Base-by-base conservation (phyloP, 1,140 invertebrate species). In the Octopus bimaculoides region DNA sequence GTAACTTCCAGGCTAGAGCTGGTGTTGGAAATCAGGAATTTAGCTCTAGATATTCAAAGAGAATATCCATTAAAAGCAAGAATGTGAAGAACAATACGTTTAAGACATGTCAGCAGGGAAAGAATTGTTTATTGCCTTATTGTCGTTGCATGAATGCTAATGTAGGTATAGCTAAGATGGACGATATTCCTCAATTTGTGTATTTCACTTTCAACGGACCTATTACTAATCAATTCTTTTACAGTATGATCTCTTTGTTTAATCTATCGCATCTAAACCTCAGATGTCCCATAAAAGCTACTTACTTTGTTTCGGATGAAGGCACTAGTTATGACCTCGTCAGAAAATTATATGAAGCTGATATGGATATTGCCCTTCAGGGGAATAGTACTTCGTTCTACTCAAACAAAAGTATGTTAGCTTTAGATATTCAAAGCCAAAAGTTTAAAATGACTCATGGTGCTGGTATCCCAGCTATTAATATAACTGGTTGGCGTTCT, bases 151-250 rank as follows among this genome's bases (percentile, higher is more conserved):
- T 81, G 76, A 77, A 81, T 14, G 53, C 78, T 0, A 77, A 52
- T 26, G 56, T 78, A 9, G 85, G 84, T 54, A 56, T 54, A 52
- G 71, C 71, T 6, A 77, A 76, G 52, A n/a, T 54, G 1, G 41
- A 26, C 8, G 74, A 84, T 0, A 81, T 84, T 56, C 85, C 85
- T 10, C 85, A 86, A 77, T 84, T 86, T 75, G 80, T 86, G 3
- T 86, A 86, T 54, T 83, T 86, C n/a, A 84, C 84, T 0, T 77
- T 86, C 10, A 84, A 86, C 61, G 85, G 85, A 52, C 78, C 79
- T 41, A 78, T 86, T 0, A 85, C 84, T 69, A 83, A 82, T 52
- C 80, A 84, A 5, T 78, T 83, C 6, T 85, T 82, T 77, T 79
- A 81, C 5, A 83, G 84, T 80, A 77, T 86, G 75, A 80, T 66